These are phyloP conservation scores for Anoplopoma fimbria DNA, from an alignment of 2,113 vertebrate genomes.

Conservation along the genomic window DNA sequence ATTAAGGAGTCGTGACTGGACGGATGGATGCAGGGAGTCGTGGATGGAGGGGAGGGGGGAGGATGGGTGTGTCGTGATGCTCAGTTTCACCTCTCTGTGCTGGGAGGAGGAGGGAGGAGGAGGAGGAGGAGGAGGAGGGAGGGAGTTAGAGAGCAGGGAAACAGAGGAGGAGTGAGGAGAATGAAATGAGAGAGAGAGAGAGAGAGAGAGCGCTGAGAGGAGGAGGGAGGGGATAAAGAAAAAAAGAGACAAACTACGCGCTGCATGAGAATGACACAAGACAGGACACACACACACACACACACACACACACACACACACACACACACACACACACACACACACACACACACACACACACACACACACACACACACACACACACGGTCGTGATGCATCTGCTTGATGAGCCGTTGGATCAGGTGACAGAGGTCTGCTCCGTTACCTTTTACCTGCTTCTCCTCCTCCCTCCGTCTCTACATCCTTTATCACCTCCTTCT, in stretches of 20 bases:
- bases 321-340: conserved; percentile 41
- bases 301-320: conserved; percentile 49
- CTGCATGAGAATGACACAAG: conserved; percentile 54
- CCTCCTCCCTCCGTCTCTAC: conserved; percentile 27
- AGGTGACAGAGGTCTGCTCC: conserved; percentile 52
- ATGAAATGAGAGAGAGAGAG: background rate
- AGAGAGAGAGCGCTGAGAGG: background rate
- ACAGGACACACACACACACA: conserved; percentile 39
- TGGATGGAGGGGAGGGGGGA: background rate
- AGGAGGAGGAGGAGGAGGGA: background rate
- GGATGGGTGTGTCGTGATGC: conserved; percentile 58
- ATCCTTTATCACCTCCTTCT: conserved; percentile 10
- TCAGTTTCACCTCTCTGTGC: conserved; percentile 45
- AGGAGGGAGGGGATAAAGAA: background rate
- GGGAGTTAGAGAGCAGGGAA: conserved; percentile 27
- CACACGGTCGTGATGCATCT: conserved; percentile 50
- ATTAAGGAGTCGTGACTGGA: conserved; percentile 71
- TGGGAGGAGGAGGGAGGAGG: background rate
- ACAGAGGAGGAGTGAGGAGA: background rate
- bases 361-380: conserved; percentile 46
- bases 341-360: conserved; percentile 49
- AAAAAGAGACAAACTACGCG: conserved; percentile 13
- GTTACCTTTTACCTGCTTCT: conserved; percentile 57
- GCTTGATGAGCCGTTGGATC: conserved; percentile 59
- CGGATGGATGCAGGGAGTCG: conserved; percentile 10